Evolutionary conservation across 2,113 vertebrate genomes (phyloP).

Genomic region (Malurus melanocephalus): DNA sequence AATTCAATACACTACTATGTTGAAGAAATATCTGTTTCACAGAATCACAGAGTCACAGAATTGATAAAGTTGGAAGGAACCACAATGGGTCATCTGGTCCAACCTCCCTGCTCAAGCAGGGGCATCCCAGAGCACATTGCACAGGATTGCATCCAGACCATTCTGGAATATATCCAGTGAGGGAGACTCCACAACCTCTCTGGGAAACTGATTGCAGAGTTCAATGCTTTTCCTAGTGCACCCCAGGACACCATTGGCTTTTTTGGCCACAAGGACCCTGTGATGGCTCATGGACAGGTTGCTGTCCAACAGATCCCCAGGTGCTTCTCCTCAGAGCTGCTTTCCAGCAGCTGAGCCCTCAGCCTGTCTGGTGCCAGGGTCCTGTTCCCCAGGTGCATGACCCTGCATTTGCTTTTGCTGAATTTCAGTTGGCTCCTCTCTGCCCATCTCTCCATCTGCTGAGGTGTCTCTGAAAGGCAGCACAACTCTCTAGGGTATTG

Average conservation of each 20-base stretch:
- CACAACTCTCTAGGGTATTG: fast-evolving
- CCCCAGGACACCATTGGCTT: fast-evolving
- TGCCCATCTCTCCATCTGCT: background rate
- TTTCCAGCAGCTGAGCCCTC: fast-evolving
- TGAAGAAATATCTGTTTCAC: background rate
- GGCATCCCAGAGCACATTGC: no score
- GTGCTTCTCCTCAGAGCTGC: background rate
- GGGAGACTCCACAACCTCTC: background rate
- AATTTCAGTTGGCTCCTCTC: background rate
- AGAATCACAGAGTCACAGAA: background rate
- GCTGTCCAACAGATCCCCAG: fast-evolving
- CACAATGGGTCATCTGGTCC: no score
- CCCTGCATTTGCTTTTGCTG: fast-evolving
- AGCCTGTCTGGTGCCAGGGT: background rate
- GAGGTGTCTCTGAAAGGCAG: background rate
- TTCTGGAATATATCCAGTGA: background rate
- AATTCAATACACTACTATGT: fast-evolving
- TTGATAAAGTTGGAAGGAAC: no score
- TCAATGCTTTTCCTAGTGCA: background rate
- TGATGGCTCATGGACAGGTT: background rate
- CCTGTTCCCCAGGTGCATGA: background rate
- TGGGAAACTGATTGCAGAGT: background rate
- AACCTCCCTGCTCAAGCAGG: background rate
- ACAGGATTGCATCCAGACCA: background rate
- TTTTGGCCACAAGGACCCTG: background rate